Conservation (phyloP, 2,888 invertebrate genomes). For the Morinoia aosen region DNA sequence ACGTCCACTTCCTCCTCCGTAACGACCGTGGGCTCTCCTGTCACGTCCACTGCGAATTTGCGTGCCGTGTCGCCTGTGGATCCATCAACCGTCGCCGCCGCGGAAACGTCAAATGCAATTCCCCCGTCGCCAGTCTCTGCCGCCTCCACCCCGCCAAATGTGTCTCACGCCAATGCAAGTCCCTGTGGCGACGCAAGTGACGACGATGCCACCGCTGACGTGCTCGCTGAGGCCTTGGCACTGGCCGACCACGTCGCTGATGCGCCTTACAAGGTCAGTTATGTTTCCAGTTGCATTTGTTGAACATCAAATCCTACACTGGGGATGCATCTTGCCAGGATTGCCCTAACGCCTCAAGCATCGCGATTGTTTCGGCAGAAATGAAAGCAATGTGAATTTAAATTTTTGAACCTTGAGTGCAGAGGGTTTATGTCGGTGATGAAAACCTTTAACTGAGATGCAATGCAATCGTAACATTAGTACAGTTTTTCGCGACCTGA, state of each 20-base stretch:
- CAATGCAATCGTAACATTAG: background rate
- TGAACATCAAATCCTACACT: background rate
- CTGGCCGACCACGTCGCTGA: slow-evolving; percentile 28
- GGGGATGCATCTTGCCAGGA: no score
- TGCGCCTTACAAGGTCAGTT: background rate
- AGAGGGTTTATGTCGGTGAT: no score
- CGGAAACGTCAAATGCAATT: background rate
- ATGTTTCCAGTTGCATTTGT: background rate
- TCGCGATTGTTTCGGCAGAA: no score
- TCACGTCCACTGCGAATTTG: background rate
- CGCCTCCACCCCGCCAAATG: background rate
- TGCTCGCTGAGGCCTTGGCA: slow-evolving; percentile 34
- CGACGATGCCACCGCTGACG: slow-evolving; percentile 42
- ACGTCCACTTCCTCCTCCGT: background rate
- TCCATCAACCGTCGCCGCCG: background rate
- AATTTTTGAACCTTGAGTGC: no score
- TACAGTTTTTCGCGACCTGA: background rate
- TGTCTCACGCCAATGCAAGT: background rate
- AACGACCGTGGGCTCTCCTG: background rate
- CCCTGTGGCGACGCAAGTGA: background rate
- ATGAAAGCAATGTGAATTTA: no score
- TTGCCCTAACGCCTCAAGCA: no score
- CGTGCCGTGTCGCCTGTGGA: background rate
- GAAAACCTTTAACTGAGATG: no score
- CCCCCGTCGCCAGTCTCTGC: background rate